These are phyloP conservation scores for Spilogale gracilis DNA, from an alignment of 2,113 vertebrate species.

Conservation along the genomic window DNA sequence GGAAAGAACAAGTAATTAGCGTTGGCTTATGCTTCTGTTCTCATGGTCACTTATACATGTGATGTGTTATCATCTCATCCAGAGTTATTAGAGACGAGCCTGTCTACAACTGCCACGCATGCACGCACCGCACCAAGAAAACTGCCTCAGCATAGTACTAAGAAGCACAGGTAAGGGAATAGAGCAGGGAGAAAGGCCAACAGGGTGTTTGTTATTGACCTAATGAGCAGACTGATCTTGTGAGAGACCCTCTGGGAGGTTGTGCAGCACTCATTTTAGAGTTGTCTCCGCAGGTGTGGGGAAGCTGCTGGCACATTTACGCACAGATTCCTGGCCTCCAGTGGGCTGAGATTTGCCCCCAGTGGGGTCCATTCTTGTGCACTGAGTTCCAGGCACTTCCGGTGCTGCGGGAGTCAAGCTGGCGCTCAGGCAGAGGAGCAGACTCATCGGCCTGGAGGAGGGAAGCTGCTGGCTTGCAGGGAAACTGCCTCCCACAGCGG, in stretches of 20 bases:
- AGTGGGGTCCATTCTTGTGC: not conserved
- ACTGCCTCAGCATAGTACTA: not conserved
- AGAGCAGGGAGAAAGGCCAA: not conserved
- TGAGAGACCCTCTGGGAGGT: not conserved
- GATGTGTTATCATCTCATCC: not conserved
- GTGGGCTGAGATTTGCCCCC: not conserved
- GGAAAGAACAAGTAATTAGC: not conserved
- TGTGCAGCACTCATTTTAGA: not conserved
- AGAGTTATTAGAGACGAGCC: not conserved
- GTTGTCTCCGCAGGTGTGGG: not conserved
- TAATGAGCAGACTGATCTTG: not conserved
- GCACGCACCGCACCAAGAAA: not conserved
- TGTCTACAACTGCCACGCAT: not conserved
- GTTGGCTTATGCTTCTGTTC: not conserved
- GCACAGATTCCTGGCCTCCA: not conserved
- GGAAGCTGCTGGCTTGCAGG: not conserved
- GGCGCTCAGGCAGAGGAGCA: not conserved
- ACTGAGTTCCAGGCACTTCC: not conserved
- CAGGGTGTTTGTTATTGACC: not conserved
- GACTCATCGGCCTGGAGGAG: not conserved
- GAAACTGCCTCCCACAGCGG: fast-evolving
- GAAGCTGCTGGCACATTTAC: not conserved
- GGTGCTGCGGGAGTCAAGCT: not conserved
- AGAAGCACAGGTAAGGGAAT: not conserved
- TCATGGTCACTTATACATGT: no score